These are phyloP conservation scores for Drosophila grimshawi DNA, from an alignment of 1,140 invertebrate species.

Conservation along the genomic window DNA sequence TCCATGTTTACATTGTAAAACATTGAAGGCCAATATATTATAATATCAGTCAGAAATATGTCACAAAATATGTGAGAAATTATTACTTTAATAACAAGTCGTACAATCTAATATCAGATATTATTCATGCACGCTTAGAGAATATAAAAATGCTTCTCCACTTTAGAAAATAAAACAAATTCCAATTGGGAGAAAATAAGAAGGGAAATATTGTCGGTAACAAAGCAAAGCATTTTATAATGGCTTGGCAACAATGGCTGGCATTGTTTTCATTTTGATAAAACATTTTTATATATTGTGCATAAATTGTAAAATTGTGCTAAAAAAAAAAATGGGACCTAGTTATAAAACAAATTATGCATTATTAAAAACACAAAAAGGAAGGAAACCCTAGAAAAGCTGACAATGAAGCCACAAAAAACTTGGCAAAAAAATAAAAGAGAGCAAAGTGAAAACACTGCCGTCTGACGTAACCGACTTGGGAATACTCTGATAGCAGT, in stretches of 20 bases:
- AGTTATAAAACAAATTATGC: slow-evolving; percentile 81
- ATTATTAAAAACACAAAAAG: slow-evolving; percentile 76
- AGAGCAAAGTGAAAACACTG: neutral
- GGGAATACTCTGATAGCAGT: too few relatives aligned
- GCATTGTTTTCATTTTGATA: slow-evolving; percentile 81
- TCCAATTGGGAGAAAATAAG: neutral
- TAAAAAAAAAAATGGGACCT: slow-evolving; percentile 45
- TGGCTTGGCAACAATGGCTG: slow-evolving; percentile 69
- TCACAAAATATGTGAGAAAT: neutral
- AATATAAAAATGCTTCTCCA: slow-evolving; percentile 57
- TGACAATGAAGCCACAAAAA: slow-evolving; percentile 80
- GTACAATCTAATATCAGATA: slow-evolving; percentile 13
- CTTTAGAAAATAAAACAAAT: slow-evolving; percentile 67
- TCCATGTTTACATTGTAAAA: too few relatives aligned
- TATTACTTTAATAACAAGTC: neutral
- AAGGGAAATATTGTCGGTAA: slow-evolving; percentile 23
- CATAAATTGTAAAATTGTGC: slow-evolving; percentile 61
- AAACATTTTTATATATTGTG: slow-evolving; percentile 66
- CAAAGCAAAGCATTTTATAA: slow-evolving; percentile 75
- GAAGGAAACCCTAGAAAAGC: slow-evolving; percentile 43
- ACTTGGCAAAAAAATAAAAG: slow-evolving; percentile 54
- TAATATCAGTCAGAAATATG: neutral
- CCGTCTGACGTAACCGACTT: too few relatives aligned
- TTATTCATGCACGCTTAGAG: slow-evolving; percentile 41
- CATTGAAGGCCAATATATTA: too few relatives aligned